A percentile compares a stretch with the other conserved stretches of the same genome.
These are phyloP conservation scores for Nasonia oneida DNA, from an alignment of 2,888 invertebrate genomes.

Conservation along the genomic window DNA sequence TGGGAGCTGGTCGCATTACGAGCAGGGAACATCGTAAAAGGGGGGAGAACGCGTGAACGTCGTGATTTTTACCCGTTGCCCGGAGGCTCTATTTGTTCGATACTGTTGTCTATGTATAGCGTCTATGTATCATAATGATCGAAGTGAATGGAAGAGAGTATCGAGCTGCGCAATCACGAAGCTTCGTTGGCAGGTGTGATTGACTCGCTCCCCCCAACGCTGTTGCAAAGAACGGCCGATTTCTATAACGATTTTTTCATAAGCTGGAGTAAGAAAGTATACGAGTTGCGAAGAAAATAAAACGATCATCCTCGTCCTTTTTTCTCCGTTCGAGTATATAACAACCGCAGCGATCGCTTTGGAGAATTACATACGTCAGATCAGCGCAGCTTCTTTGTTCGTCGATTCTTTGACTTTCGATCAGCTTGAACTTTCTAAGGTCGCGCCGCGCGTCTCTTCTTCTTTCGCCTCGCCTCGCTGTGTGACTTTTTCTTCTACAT, in stretches of 20 bases:
- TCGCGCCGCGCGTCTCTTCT: conserved; percentile 10
- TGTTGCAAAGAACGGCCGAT: background rate
- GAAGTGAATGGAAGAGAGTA: conserved; percentile 21
- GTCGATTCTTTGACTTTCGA: conserved; percentile 55
- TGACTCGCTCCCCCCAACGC: background rate
- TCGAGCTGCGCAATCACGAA: conserved; percentile 29
- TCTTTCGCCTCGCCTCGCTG: conserved; percentile 12
- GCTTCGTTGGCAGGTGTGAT: background rate
- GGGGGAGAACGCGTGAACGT: background rate
- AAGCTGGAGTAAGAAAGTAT: too few relatives aligned
- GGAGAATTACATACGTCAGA: conserved; percentile 2
- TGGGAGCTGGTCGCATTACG: background rate
- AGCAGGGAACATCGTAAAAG: background rate
- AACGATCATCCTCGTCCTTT: too few relatives aligned
- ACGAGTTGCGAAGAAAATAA: too few relatives aligned
- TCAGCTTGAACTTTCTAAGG: conserved; percentile 58
- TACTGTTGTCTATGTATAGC: background rate
- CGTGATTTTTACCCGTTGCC: background rate
- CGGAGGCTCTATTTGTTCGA: background rate
- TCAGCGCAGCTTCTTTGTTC: conserved; percentile 50
- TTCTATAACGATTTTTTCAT: background rate
- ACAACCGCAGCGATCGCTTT: background rate
- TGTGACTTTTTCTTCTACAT: conserved; percentile 2
- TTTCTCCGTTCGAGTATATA: too few relatives aligned
- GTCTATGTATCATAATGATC: background rate